A percentile compares a stretch with the other conserved stretches of the same genome.
These are phyloP conservation scores for Ormyrus rosae DNA, from an alignment of 2,888 invertebrate genomes.

Conservation along the genomic window DNA sequence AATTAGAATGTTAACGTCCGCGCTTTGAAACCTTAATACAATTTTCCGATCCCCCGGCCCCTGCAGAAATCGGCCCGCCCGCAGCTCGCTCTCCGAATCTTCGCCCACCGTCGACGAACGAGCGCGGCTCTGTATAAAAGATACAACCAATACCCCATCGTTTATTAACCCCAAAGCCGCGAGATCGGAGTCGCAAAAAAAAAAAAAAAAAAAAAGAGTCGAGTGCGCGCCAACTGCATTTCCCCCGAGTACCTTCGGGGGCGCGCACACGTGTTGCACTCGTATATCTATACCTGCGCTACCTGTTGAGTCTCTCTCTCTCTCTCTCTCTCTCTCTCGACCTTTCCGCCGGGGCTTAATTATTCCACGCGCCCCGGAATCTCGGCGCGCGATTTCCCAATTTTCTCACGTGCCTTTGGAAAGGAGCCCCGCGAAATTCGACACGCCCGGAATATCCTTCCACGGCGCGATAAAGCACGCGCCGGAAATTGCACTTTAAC, in stretches of 20 bases:
- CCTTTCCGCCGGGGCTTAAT: slow-evolving; percentile 29
- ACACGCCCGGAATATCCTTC: slow-evolving; percentile 10
- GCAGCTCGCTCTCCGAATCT: no score
- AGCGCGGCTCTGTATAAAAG: no score
- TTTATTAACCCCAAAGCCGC: background rate
- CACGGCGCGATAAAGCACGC: background rate
- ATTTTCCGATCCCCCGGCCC: background rate
- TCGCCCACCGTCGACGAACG: no score
- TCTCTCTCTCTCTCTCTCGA: background rate
- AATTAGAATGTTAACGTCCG: background rate
- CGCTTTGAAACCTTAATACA: slow-evolving; percentile 1
- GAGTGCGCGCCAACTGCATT: background rate
- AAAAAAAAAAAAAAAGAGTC: background rate
- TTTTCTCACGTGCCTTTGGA: slow-evolving; percentile 29
- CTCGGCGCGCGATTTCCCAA: slow-evolving; percentile 42
- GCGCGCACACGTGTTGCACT: slow-evolving; percentile 14
- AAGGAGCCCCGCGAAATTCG: slow-evolving; percentile 26
- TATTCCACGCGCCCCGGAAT: slow-evolving; percentile 48
- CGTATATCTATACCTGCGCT: background rate
- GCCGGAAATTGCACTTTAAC: slow-evolving; percentile 49
- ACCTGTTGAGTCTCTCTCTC: slow-evolving; percentile 43
- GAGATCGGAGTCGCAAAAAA: background rate
- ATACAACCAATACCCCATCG: background rate
- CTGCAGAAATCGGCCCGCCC: background rate
- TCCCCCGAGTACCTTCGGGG: slow-evolving; percentile 4